These are phyloP conservation scores for Therioaphis trifolii DNA, from an alignment of 2,888 invertebrate species.

Conservation along the genomic window DNA sequence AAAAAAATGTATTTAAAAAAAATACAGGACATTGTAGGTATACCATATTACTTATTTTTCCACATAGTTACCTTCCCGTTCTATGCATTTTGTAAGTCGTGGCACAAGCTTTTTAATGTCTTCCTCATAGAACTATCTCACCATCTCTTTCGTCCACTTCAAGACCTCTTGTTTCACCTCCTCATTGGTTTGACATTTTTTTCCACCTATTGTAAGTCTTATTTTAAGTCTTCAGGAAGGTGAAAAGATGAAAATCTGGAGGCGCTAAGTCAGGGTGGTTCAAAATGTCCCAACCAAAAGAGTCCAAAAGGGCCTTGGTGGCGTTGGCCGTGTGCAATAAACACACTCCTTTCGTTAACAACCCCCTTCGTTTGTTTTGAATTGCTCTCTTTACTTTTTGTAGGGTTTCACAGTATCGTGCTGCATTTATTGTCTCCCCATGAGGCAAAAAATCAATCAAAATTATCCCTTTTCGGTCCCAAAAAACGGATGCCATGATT, in stretches of 20 bases:
- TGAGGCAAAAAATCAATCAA: too few species aligned
- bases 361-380: neutral
- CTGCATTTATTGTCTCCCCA: neutral
- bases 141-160: neutral
- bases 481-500: too few species aligned
- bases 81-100: neutral
- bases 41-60: neutral
- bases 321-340: neutral
- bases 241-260: constrained; percentile 19
- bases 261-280: constrained; percentile 4
- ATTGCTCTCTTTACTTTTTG: neutral
- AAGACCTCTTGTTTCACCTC: constrained; percentile 6
- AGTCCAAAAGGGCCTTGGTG: neutral
- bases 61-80: neutral
- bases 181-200: neutral
- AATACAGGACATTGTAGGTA: neutral
- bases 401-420: neutral
- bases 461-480: too few species aligned
- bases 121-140: neutral
- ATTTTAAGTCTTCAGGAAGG: constrained; percentile 22
- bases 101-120: neutral
- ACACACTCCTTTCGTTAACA: neutral
- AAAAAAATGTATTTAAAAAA: neutral
- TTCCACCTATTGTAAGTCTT: neutral
- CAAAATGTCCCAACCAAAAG: neutral